Evolutionary conservation across 2,113 vertebrate species (phyloP).

Genomic region (Petroica traversi): DNA sequence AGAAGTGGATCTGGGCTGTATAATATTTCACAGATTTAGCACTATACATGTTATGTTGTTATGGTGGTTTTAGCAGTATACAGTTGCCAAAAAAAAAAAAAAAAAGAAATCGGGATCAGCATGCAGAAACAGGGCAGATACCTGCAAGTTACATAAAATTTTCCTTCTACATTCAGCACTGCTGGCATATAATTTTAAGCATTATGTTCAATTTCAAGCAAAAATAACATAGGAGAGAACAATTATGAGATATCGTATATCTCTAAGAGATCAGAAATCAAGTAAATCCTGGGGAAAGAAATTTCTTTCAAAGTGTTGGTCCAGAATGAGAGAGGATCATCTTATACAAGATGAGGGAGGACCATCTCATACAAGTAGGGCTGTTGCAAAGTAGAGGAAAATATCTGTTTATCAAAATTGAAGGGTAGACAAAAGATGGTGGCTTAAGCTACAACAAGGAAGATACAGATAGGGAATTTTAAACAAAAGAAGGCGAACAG

Average conservation of each 20-base stretch:
- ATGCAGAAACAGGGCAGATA: background rate
- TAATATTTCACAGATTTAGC: background rate
- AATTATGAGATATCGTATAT: background rate
- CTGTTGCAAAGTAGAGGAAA: background rate
- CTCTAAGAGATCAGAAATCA: background rate
- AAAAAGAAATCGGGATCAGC: background rate
- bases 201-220: background rate
- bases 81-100: background rate
- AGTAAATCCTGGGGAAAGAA: background rate
- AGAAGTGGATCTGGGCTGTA: background rate
- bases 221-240: background rate
- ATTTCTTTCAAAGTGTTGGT: background rate
- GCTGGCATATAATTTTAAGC: background rate
- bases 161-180: background rate
- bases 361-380: background rate
- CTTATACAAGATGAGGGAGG: background rate
- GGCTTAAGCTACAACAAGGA: background rate
- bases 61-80: background rate
- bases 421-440: background rate
- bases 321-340: background rate
- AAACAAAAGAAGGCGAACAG: background rate
- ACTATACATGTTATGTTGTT: background rate
- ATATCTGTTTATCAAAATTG: background rate
- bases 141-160: background rate
- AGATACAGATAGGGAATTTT: background rate